These are phyloP conservation scores for Fragum whitleyi DNA, from an alignment of 2,888 invertebrate genomes.

Conservation along the genomic window DNA sequence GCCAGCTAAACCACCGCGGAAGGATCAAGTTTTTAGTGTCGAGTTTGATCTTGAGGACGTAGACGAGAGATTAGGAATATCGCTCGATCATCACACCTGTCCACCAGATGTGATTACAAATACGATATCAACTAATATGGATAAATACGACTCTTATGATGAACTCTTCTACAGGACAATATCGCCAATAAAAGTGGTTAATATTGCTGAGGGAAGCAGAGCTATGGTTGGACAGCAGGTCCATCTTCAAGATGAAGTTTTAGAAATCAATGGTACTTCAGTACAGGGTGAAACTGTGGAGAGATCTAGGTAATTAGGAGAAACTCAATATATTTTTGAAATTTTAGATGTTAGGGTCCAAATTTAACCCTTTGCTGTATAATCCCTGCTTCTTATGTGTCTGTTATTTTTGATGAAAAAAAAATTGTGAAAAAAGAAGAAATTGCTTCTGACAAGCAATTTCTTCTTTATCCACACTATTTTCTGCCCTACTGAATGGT, in stretches of 20 bases:
- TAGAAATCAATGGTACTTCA: slow-evolving; percentile 93
- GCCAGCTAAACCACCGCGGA: slow-evolving; percentile 79
- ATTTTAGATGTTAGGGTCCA: background rate
- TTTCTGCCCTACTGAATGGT: too few species aligned
- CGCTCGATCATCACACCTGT: slow-evolving; percentile 67
- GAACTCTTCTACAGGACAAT: slow-evolving; percentile 56
- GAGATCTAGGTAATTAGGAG: slow-evolving; percentile 72
- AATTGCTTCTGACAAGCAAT: background rate
- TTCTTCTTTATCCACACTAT: too few species aligned
- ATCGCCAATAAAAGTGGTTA: slow-evolving; percentile 70
- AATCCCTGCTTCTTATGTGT: too few species aligned
- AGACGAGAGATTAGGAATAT: slow-evolving; percentile 71
- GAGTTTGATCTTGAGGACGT: slow-evolving; percentile 62
- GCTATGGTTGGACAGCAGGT: slow-evolving; percentile 88
- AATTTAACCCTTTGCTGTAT: background rate
- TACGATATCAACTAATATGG: slow-evolving; percentile 34
- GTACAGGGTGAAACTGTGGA: slow-evolving; percentile 72
- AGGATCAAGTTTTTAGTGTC: slow-evolving; percentile 77
- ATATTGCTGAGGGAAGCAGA: slow-evolving; percentile 71
- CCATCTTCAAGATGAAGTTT: slow-evolving; percentile 94
- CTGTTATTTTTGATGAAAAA: too few species aligned
- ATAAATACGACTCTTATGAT: slow-evolving; percentile 50
- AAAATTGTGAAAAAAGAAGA: slow-evolving; percentile 7
- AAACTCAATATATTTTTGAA: background rate
- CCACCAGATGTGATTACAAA: slow-evolving; percentile 45